phyloP scores from a whole-genome alignment of 2,888 invertebrate genomes.

The Odontocolon sp. region DNA sequence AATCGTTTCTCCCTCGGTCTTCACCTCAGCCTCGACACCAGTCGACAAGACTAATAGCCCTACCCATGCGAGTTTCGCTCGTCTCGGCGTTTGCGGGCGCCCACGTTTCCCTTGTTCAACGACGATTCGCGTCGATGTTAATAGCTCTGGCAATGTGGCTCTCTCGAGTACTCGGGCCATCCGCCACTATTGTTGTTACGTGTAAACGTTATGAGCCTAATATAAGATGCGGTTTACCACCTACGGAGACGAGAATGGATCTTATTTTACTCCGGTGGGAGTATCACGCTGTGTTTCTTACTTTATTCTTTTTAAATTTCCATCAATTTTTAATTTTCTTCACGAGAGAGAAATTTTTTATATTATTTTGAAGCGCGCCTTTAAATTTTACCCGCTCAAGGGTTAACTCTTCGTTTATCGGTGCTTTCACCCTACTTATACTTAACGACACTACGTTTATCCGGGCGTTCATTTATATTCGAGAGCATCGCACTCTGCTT shows the following conservation, averaged over 20 bases:
- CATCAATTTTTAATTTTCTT: no score
- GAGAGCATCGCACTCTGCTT: conserved; percentile 55
- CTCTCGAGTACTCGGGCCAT: conserved; percentile 30
- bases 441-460: conserved; percentile 50
- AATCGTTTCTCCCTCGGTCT: conserved; percentile 22
- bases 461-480: conserved; percentile 57
- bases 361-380: no score
- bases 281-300: neutral
- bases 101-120: conserved; percentile 61
- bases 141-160: conserved; percentile 58
- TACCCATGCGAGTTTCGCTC: conserved; percentile 37
- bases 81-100: conserved; percentile 37
- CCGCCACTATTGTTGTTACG: conserved; percentile 57
- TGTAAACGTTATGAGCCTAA: conserved; percentile 59
- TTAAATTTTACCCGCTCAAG: no score
- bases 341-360: no score
- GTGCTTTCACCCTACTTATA: no score
- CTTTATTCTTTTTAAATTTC: no score
- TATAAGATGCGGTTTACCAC: conserved; percentile 54
- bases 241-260: conserved; percentile 33
- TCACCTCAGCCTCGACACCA: conserved; percentile 17
- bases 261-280: conserved; percentile 2
- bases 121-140: conserved; percentile 61
- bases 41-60: conserved; percentile 57
- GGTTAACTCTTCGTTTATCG: no score